Base-by-base conservation (phyloP, 2,113 vertebrate genomes). In the Dasyurus viverrinus region DNA sequence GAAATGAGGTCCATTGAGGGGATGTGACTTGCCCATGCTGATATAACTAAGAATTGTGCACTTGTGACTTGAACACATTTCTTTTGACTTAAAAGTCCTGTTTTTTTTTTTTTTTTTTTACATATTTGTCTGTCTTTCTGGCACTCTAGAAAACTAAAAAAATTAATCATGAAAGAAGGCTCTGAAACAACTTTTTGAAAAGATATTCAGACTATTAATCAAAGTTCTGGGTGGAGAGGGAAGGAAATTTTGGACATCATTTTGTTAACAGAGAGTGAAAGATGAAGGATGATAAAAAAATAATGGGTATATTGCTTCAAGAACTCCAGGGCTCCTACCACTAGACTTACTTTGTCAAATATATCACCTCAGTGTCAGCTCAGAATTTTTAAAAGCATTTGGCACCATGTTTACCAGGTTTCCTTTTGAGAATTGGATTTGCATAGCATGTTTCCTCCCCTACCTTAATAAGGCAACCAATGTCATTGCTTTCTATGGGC, bases 391-490 rank as follows among this genome's bases (percentile, higher is more conserved):
- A 55, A 94, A 52, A 9, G 16, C 10, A 3, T 91, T 68, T 46
- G 46, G 89, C 0, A 2, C 57, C 12, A 57, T 55, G 53, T 48
- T 90, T 1, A 2, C 46, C 30, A 7, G 11, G 0, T 3, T 23
- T 27, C 16, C 26, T 94, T 95, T 47, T 68, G 7, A 53, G 12
- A 57, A n/a, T 4, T 8, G 6, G 1, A 2, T 24, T 50, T 60
- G 50, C 46, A 12, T 0, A 27, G 54, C 14, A 0, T 53, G 24
- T 36, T 8, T 27, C 14, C 47, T 94, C n/a, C 26, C 7, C 54
- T 1, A n/a, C 7, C 30, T 0, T 27, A 10, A 8, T 0, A 10
- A 76, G 30, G 3, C 26, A 36, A 12, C 8, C 8, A 24, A 36
- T 52, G 12, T 23, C 48, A 4, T 52, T 92, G 52, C 3, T 52